Percentiles rank a stretch among this genome's conserved stretches.
Conservation (phyloP, 2,797 vertebrate species). For the Botia almorhae region DNA sequence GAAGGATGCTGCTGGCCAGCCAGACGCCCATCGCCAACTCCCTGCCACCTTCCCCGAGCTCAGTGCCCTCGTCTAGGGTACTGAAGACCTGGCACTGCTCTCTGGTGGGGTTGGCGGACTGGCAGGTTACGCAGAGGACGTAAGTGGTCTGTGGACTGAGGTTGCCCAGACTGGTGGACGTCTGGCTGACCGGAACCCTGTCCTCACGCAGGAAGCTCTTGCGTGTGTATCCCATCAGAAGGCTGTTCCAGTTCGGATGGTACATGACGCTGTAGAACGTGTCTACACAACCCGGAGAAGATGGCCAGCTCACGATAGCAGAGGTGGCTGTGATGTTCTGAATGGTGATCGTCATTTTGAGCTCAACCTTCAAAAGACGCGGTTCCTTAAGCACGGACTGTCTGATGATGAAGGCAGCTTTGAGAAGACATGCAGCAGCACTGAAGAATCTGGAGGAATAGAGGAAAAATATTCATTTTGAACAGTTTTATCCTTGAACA, state of each 20-base stretch:
- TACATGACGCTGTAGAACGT: slow-evolving; percentile 93
- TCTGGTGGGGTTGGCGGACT: slow-evolving; percentile 81
- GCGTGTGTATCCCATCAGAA: slow-evolving; percentile 82
- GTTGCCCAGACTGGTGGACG: slow-evolving; percentile 79
- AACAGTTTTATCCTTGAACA: not conserved
- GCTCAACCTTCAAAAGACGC: not conserved
- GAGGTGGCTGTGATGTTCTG: slow-evolving; percentile 86
- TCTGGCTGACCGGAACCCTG: slow-evolving; percentile 83
- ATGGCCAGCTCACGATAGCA: slow-evolving; percentile 82
- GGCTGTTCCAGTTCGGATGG: slow-evolving; percentile 87
- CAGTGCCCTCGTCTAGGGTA: slow-evolving; percentile 73
- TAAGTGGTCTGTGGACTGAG: slow-evolving; percentile 87
- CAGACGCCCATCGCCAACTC: slow-evolving; percentile 86
- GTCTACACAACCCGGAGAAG: slow-evolving; percentile 78
- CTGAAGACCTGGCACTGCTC: slow-evolving; percentile 88
- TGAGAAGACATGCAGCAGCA: not conserved
- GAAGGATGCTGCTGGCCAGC: slow-evolving; percentile 85
- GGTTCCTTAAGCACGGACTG: not conserved
- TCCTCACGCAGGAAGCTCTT: slow-evolving; percentile 86
- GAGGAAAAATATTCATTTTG: not conserved
- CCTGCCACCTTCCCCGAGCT: slow-evolving; percentile 74
- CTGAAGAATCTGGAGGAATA: slow-evolving; percentile 32
- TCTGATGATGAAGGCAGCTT: not conserved
- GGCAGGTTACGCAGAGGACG: slow-evolving; percentile 87
- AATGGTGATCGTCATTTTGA: slow-evolving; percentile 79